Conservation (phyloP, 2,888 invertebrate species). For the Agonum fuliginosum region DNA sequence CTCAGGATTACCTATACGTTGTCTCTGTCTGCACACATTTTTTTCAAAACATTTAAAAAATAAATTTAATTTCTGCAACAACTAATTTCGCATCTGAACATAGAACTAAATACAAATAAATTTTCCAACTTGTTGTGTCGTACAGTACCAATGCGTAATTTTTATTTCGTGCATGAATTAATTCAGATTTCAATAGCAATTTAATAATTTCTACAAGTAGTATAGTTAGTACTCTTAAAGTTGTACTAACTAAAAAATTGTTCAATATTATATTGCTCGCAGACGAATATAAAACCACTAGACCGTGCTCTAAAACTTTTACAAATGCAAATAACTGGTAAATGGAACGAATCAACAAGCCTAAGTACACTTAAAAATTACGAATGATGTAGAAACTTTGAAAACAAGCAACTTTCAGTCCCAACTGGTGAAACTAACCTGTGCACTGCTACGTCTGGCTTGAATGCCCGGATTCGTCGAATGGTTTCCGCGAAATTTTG, state of each 20-base stretch:
- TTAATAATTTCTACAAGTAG: conserved; percentile 19
- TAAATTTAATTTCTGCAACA: too few species aligned
- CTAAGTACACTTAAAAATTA: conserved; percentile 55
- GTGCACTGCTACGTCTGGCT: not conserved
- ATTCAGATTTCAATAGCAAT: not conserved
- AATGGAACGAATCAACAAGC: conserved; percentile 49
- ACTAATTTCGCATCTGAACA: too few species aligned
- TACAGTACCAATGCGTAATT: too few species aligned
- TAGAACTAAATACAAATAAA: too few species aligned
- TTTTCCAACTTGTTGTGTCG: too few species aligned
- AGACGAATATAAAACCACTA: conserved; percentile 24
- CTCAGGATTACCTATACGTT: too few species aligned
- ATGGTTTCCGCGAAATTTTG: not conserved
- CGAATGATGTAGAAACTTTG: conserved; percentile 48
- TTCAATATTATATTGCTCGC: conserved; percentile 16
- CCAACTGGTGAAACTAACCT: conserved; percentile 18
- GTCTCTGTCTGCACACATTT: too few species aligned
- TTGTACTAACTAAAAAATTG: conserved; percentile 27
- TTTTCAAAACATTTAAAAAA: too few species aligned
- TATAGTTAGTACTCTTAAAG: conserved; percentile 1
- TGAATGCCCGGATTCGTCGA: not conserved
- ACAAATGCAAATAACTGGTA: conserved; percentile 51
- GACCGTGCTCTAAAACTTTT: conserved; percentile 49
- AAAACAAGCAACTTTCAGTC: conserved; percentile 45
- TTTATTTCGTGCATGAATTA: too few species aligned